Conservation (phyloP, 2,888 invertebrate genomes). For the Heliconius charithonia region DNA sequence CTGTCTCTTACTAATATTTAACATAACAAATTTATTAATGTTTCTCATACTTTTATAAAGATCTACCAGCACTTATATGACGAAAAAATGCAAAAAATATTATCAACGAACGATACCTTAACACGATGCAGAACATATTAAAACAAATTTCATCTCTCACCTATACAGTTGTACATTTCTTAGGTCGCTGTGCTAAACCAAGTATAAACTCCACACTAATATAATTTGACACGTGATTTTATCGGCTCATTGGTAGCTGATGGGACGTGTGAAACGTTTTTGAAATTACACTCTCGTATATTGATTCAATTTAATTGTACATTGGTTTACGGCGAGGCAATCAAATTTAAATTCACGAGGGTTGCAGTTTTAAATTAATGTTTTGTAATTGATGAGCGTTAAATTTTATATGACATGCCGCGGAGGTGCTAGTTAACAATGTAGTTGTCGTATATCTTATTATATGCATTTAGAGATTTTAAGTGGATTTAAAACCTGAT, state of each 20-base stretch:
- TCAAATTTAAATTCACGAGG: constrained; percentile 13
- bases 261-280: constrained; percentile 55
- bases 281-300: constrained; percentile 48
- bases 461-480: not conserved
- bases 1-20: no score
- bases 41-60: no score
- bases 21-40: no score
- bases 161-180: constrained; percentile 14
- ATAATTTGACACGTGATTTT: constrained; percentile 56
- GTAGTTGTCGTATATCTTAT: not conserved
- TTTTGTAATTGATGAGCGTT: constrained; percentile 16
- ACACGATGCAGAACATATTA: not conserved
- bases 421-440: not conserved
- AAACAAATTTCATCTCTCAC: not conserved
- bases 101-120: not conserved
- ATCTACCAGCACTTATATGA: no score
- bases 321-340: constrained; percentile 21
- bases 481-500: not conserved
- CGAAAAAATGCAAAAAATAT: no score
- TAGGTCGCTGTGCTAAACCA: constrained; percentile 34
- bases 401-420: not conserved
- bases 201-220: constrained; percentile 54
- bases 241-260: constrained; percentile 54
- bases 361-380: constrained; percentile 15
- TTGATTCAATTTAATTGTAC: constrained; percentile 54